Conservation (phyloP, 2,113 vertebrate species). For the Strix uralensis region DNA sequence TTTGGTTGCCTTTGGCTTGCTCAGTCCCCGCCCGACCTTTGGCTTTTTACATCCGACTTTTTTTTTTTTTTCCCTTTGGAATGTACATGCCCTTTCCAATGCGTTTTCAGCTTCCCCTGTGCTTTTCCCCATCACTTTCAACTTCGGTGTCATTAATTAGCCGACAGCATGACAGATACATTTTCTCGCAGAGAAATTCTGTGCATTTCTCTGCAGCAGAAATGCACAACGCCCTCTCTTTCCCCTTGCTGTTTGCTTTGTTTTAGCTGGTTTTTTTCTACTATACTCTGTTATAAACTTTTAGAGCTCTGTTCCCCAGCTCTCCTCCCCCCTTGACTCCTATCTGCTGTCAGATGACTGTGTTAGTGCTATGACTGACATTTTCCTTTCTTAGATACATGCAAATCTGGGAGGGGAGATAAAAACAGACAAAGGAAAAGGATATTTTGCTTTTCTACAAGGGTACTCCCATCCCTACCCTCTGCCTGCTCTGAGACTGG, state of each 20-base stretch:
- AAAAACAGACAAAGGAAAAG: neutral
- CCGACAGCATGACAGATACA: neutral
- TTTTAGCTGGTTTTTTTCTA: neutral
- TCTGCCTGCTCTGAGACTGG: fast-evolving
- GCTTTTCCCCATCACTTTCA: neutral
- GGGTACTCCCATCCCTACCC: fast-evolving
- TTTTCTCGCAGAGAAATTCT: neutral
- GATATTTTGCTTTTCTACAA: neutral
- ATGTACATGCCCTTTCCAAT: neutral
- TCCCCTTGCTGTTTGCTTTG: neutral
- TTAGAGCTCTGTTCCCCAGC: neutral
- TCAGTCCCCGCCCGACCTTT: neutral
- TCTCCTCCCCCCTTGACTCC: neutral
- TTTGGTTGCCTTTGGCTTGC: neutral
- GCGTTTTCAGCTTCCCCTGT: neutral
- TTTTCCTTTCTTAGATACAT: neutral
- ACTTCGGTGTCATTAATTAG: neutral
- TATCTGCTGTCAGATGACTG: neutral
- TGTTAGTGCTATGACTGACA: neutral
- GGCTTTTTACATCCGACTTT: neutral
- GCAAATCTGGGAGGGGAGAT: fast-evolving
- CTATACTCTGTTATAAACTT: neutral
- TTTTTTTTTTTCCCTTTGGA: too few relatives aligned
- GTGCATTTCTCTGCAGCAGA: neutral
- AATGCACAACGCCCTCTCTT: neutral